Base-by-base conservation (phyloP, 2,797 vertebrate species). In the Chelon labrosus region DNA sequence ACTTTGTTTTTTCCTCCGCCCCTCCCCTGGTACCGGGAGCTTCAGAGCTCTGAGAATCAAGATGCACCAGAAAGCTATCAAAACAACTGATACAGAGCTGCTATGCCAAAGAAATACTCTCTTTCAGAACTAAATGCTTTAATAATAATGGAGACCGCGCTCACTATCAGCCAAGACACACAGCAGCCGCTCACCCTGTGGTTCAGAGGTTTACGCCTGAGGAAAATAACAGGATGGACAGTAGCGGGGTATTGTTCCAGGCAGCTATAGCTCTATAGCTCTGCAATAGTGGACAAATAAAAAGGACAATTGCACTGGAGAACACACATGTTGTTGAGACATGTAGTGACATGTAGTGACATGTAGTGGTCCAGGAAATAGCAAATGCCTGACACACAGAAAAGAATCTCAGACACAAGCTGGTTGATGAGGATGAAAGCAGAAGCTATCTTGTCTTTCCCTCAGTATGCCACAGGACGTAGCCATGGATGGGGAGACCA, bases 1-100 rank as follows among this genome's bases (percentile, higher is more conserved):
- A 0, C 16, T 53, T 2, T 41, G 11, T 19, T 25, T 5, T 37
- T 44, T n/a, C 8, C 4, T 46, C 22, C 12, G 31, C 39, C 17
- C 27, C 5, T 57, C 27, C 14, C 58, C 47, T 10, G 75, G 58
- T 17, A 16, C 13, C 3, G 63, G 56, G 37, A n/a, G 10, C 51
- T 39, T 78, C 46, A 78, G 52, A 14, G n/a, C 35, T 42, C 51
- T 38, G 31, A 68, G 31, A 39, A 63, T 37, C 20, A 35, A 65
- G 10, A 42, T 5, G 53, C 70, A 67, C 46, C 47, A 64, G 52
- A 56, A 72, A 47, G 8, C n/a, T 25, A 67, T 72, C 37, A 57
- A 1, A 68, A 16, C 0, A 62, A 12, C 6, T 25, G 4, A 69
- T 58, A n/a, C 25, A 56, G 41, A 22, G 8, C 50, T 27, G 17